These are phyloP conservation scores for Gonioctena quinquepunctata DNA, from an alignment of 1,140 invertebrate genomes.

Conservation along the genomic window DNA sequence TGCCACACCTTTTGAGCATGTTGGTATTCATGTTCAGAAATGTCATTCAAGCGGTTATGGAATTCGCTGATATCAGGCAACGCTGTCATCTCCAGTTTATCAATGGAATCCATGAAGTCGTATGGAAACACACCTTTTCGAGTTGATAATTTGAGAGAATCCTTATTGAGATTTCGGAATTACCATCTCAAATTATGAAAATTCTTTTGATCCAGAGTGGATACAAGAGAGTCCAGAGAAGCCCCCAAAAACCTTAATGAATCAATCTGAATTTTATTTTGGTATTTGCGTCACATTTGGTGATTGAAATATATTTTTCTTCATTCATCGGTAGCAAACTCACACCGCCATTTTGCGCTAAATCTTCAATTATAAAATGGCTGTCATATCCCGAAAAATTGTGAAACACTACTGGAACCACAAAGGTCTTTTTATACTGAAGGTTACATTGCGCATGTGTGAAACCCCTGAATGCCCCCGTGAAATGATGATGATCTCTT, in stretches of 20 bases:
- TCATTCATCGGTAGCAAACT: not conserved
- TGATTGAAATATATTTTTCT: slow-evolving; percentile 8
- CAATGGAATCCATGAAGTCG: no score
- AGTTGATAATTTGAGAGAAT: no score
- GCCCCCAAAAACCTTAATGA: no score
- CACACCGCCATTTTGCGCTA: not conserved
- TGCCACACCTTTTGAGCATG: slow-evolving; percentile 56
- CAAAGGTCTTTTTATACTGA: not conserved
- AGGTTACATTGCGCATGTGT: not conserved
- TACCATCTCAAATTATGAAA: no score
- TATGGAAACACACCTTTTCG: no score
- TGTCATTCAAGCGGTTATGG: slow-evolving; percentile 48
- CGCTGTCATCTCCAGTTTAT: no score
- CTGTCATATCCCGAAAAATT: not conserved
- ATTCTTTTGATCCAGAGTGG: no score
- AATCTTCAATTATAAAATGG: not conserved
- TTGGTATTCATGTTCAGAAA: slow-evolving; percentile 51
- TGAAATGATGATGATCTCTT: not conserved
- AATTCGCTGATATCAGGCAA: slow-evolving; percentile 49
- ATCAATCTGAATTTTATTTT: no score
- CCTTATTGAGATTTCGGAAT: no score
- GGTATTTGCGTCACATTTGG: no score
- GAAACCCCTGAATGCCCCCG: not conserved
- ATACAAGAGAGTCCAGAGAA: no score
- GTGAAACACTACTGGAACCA: not conserved